Evolutionary conservation across 2,888 invertebrate species (phyloP), one percentile per base, ranked within the genome.

Genomic region (Sipunculus nudus): DNA sequence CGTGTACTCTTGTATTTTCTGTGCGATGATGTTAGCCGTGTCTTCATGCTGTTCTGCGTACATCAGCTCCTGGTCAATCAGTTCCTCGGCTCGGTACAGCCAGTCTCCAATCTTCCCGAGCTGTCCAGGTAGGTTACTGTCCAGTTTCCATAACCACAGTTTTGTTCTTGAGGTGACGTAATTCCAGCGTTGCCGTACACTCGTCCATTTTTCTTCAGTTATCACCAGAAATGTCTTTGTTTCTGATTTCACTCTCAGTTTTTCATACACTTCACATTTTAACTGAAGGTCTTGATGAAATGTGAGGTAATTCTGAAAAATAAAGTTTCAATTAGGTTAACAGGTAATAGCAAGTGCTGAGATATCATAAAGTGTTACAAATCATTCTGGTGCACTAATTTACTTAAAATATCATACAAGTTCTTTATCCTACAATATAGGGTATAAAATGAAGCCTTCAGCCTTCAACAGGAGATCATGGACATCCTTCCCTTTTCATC

Each of bases 91-190:
- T 72, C 89, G 89, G 63, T 92, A 91, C 53, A 97, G 84, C 95
- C 96, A 96, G 81, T 92, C 92, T 53, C 94, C 96, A 19, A 94
- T 88, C 67, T 89, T 87, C 60, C 92, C 91, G 72, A 96, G 90
- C 75, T 92, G 92, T 40, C 93, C 93, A 8, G 94, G 94, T 53
- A 96, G 86, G 65, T 88, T 88, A 0, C 92, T 89, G 82, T 97
- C 96, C 71, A 96, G 85, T 52, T 92, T 86, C 92, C 93, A 92
- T 73, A 94, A 88, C 96, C 96, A 96, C 59, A 72, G 63, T 16
- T 74, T 61, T 0, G 77, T 76, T 59, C 70, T 65, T 54, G 85
- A 78, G 78, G 93, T 90, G 53, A 94, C 86, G 77, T 91, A 90
- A 70, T 89, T 88, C 95, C 96, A 96, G 31, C 92, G 86, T 32